These are phyloP conservation scores for Crossocerus cetratus DNA, from an alignment of 2,888 invertebrate genomes.

Conservation along the genomic window DNA sequence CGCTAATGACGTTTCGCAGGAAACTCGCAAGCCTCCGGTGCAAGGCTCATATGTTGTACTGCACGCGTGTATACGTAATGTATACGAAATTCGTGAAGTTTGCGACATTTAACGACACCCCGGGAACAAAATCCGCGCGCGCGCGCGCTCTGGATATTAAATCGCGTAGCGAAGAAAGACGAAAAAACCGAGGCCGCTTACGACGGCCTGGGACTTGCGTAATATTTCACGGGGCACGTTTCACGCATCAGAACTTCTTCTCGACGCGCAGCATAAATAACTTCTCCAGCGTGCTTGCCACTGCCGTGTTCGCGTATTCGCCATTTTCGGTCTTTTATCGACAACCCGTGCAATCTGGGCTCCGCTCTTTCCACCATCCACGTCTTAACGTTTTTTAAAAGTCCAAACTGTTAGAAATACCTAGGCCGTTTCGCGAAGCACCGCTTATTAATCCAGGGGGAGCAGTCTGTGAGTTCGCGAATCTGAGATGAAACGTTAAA, in stretches of 20 bases:
- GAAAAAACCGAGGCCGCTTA: conserved; percentile 26
- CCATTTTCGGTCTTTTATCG: conserved; percentile 13
- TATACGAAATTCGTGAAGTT: conserved; percentile 39
- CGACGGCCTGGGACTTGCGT: conserved; percentile 38
- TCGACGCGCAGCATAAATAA: conserved; percentile 56
- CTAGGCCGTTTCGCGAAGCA: too few relatives aligned
- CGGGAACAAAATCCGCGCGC: conserved; percentile 34
- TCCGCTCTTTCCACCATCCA: too few relatives aligned
- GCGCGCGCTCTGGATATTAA: conserved; percentile 43
- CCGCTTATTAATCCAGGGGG: too few relatives aligned
- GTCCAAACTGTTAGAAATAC: too few relatives aligned
- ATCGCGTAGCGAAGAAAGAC: conserved; percentile 38
- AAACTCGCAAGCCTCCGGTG: not conserved
- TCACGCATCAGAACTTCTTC: conserved; percentile 60
- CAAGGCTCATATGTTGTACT: too few relatives aligned
- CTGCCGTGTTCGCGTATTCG: not conserved
- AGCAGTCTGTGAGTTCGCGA: not conserved
- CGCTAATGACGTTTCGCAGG: conserved; percentile 26
- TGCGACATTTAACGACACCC: conserved; percentile 34
- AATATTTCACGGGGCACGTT: conserved; percentile 59
- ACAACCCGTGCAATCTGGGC: too few relatives aligned
- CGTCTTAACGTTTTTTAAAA: too few relatives aligned
- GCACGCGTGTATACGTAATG: conserved; percentile 7
- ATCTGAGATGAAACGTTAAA: not conserved
- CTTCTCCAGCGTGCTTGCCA: conserved; percentile 17